Evolutionary conservation across 2,113 vertebrate species (phyloP), one percentile per base, ranked within the genome.

Genomic region (Melanocharis versteri): DNA sequence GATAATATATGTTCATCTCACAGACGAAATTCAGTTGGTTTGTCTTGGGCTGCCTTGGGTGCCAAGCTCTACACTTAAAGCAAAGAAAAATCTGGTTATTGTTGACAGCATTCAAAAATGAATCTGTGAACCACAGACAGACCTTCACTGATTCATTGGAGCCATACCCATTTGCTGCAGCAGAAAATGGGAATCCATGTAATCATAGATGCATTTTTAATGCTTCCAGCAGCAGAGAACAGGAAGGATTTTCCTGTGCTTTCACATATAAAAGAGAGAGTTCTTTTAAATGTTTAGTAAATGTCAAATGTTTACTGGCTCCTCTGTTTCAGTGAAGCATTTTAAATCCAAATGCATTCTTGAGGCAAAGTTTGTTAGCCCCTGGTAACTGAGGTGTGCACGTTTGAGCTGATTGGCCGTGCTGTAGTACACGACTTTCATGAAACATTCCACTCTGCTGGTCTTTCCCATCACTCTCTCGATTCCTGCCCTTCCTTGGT

Each of bases 331-430:
- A 57, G 10, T n/a, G 47, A 80, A 72, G 21, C 10, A 23, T 89
- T 81, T 48, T 24, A 80, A 83, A 86, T 39, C 23, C 50, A 66
- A 62, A 37, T 18, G 16, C 16, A 31, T 77, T 69, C 26, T n/a
- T 65, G 44, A 53, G 18, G 12, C 16, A 33, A 26, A 48, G 1
- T 48, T 57, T 42, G 9, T n/a, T 39, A 80, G 24, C 7, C 31
- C 6, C 1, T 19, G 21, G 37, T 69, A 44, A 39, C 24, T 18
- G 20, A 69, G 28, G 17, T 42, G 30, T 40, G 21, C 5, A 1
- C 0, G 0, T 37, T 70, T 70, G 60, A 4, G 39, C 31, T 69
- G 44, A 71, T 19, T 11, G 10, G 11, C 50, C 15, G 6, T 13
- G 37, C 30, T 70, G 37, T 20, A 39, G 12, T 7, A 27, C 26